phyloP scores from a whole-genome alignment of 2,113 vertebrate genomes.

The Porphyrio hochstetteri region DNA sequence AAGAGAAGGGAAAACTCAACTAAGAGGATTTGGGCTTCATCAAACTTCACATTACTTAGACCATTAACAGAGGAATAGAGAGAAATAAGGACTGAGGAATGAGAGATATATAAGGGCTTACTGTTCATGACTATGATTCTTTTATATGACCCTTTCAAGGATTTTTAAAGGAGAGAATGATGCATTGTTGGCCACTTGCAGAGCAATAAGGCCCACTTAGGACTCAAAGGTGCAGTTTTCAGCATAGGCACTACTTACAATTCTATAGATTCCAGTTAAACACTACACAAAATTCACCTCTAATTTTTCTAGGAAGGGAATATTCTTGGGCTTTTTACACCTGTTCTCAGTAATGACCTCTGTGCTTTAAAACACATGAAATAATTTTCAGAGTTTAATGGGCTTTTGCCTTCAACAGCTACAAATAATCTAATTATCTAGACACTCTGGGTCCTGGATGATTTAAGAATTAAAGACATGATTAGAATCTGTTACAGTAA shows the following conservation, averaged over 20 bases:
- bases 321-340: background rate
- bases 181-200: background rate
- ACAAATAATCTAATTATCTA: conserved; percentile 62
- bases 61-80: background rate
- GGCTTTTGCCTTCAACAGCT: conserved; percentile 50
- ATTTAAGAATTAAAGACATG: conserved; percentile 59
- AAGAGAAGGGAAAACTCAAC: conserved; percentile 30
- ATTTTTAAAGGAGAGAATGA: background rate
- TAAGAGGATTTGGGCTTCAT: conserved; percentile 16
- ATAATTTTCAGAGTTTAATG: conserved; percentile 34
- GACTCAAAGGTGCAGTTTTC: background rate
- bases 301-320: background rate
- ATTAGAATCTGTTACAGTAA: conserved; percentile 66
- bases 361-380: conserved; percentile 45
- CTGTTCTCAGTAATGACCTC: conserved; percentile 15
- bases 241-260: background rate
- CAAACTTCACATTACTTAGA: conserved; percentile 11
- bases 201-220: background rate
- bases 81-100: background rate
- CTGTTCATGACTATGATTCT: background rate
- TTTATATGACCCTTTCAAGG: background rate
- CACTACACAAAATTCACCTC: background rate
- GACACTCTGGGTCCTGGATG: conserved; percentile 12
- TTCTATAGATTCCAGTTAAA: background rate
- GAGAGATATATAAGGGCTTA: background rate